These are phyloP conservation scores for Megastigmus dorsalis DNA, from an alignment of 2,888 invertebrate species.

Conservation along the genomic window DNA sequence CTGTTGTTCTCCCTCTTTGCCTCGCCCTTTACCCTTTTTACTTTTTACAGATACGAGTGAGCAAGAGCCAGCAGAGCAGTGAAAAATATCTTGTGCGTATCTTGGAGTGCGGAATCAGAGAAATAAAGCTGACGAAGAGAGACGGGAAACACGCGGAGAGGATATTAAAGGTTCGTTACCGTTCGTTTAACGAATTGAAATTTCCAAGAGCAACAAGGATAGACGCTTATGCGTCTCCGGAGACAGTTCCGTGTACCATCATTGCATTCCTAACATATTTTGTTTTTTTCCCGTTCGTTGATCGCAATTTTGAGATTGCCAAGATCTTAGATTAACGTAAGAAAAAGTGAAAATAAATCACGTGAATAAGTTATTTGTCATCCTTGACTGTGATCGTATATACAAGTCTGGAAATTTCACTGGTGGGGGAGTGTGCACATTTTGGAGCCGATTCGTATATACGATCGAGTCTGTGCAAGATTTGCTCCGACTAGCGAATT, in stretches of 20 bases:
- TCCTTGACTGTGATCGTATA: not conserved
- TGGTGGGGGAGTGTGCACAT: too few species aligned
- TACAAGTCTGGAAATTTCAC: too few species aligned
- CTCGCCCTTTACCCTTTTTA: slow-evolving; percentile 19
- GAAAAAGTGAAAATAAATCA: not conserved
- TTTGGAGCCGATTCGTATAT: too few species aligned
- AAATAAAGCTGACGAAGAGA: too few species aligned
- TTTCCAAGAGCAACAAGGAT: not conserved
- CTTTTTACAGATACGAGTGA: not conserved
- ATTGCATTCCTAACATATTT: slow-evolving; percentile 20
- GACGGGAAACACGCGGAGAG: not conserved
- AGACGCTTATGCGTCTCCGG: not conserved
- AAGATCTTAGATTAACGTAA: not conserved
- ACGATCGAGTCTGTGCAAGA: too few species aligned
- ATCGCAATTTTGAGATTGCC: not conserved
- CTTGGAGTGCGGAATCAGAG: not conserved
- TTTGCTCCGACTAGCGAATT: too few species aligned
- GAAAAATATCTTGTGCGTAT: too few species aligned
- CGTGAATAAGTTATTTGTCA: not conserved
- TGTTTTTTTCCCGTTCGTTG: not conserved
- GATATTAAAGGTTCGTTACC: slow-evolving; percentile 22
- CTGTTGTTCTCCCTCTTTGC: not conserved
- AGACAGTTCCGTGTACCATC: not conserved
- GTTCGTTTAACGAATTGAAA: slow-evolving; percentile 2
- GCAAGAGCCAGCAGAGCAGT: not conserved